These are phyloP conservation scores for Pandion haliaetus DNA, from an alignment of 2,113 vertebrate species.

Conservation along the genomic window DNA sequence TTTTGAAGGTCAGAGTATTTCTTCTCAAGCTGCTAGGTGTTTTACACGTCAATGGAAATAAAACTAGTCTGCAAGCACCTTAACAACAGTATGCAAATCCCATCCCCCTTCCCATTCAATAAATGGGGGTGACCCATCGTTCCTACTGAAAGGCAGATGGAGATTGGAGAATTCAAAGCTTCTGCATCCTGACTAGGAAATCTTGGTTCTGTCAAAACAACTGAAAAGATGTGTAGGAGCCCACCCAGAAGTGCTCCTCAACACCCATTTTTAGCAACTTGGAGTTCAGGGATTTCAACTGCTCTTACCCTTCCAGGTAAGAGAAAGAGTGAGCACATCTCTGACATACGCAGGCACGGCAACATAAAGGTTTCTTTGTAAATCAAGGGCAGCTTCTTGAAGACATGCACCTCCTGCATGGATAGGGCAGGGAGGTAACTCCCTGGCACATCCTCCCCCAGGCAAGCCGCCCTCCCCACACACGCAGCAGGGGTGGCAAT, in stretches of 20 bases:
- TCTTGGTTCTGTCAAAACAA: neutral
- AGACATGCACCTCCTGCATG: no score
- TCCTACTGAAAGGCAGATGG: neutral
- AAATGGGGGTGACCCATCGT: neutral
- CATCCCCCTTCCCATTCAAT: neutral
- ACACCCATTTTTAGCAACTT: neutral
- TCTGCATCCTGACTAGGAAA: neutral
- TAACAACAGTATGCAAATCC: neutral
- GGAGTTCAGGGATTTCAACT: neutral
- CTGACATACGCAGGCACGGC: neutral
- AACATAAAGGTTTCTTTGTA: neutral
- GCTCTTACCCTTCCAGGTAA: neutral
- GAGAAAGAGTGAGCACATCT: fast-evolving
- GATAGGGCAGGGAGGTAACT: neutral
- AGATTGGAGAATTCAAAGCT: neutral
- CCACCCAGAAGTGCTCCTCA: neutral
- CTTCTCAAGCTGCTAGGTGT: neutral
- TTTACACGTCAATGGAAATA: neutral
- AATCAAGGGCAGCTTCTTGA: neutral
- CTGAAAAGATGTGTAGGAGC: neutral
- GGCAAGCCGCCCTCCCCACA: neutral
- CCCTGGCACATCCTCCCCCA: no score
- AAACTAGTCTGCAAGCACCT: neutral
- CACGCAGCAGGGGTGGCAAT: neutral
- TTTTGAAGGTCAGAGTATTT: neutral